Base-by-base conservation (phyloP, 2,888 invertebrate genomes). In the Drosophila subsilvestris region DNA sequence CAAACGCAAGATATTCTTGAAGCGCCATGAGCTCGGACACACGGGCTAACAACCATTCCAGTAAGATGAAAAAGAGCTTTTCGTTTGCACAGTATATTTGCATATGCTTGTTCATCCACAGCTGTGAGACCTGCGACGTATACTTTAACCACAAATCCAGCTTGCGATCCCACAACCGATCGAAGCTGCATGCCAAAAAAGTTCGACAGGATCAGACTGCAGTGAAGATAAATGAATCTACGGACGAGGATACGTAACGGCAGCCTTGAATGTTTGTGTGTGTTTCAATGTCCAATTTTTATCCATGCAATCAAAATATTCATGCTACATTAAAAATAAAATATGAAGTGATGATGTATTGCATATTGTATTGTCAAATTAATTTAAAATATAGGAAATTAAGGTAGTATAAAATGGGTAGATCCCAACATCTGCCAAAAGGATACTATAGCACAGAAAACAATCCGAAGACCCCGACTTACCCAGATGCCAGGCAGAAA, bases 21-120 rank as follows among this genome's bases (percentile, higher is more conserved):
- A 62, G 7, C 29, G 48, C 1, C 80, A 79, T 37, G 56, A 56
- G 4, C 65, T 82, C n/a, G 74, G 75, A 1, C 83, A 79, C n/a
- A 68, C 80, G 5, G 83, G 76, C 0, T 82, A 82, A 27, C 67
- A 69, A 29, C 65, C 80, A 25, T 79, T 73, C 17, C 32, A 63
- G 79, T 82, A 49, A 37, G 69, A 59, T 63, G 1, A 1, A 9
- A 29, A 37, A 4, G 0, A 12, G 0, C 8, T 56, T 20, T 8
- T 14, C 0, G 5, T 2, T 2, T 6, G 0, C 14, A 14, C 14
- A 37, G 37, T 37, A 20, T 20, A 20, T 20, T 1, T 14, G 2
- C 14, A 2, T 7, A 6, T 37, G 14, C 5, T 2, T 14, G 14
- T 37, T 37, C 3, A 37, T 37, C 14, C 37, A 37, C 37, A 37